Evolutionary conservation across 2,113 vertebrate genomes (phyloP).

Genomic region (Gallinago media): DNA sequence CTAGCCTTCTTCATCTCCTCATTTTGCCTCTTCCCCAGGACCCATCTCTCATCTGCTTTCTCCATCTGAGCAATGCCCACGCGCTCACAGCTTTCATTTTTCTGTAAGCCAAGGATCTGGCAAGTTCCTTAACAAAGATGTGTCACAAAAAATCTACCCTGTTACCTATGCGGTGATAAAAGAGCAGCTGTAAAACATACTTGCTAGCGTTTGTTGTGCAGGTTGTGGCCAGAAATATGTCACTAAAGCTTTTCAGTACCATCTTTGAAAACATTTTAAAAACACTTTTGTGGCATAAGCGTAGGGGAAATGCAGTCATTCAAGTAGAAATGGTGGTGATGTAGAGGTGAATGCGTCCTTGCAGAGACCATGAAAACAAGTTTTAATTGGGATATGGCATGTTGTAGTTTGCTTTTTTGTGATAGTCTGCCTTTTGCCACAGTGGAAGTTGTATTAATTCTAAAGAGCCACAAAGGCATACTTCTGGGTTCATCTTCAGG

Average conservation of each 20-base stretch:
- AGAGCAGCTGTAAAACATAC: neutral
- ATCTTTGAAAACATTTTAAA: neutral
- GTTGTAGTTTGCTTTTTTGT: neutral
- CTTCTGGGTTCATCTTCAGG: neutral
- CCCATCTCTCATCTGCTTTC: neutral
- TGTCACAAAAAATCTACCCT: neutral
- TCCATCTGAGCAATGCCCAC: neutral
- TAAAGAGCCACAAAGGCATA: neutral
- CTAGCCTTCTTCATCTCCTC: neutral
- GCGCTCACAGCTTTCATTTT: neutral
- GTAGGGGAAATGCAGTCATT: neutral
- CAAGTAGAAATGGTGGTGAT: neutral
- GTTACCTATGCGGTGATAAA: neutral
- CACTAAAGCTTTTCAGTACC: neutral
- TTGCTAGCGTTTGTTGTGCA: neutral
- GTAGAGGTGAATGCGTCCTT: neutral
- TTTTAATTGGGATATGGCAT: neutral
- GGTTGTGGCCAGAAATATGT: neutral
- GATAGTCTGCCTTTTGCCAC: neutral
- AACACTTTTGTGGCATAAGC: neutral
- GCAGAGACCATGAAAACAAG: neutral
- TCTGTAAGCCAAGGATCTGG: neutral
- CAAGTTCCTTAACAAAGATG: neutral
- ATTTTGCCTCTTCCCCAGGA: neutral
- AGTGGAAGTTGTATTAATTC: neutral